phyloP scores from a whole-genome alignment of 2,113 vertebrate species.

The Mirounga angustirostris region DNA sequence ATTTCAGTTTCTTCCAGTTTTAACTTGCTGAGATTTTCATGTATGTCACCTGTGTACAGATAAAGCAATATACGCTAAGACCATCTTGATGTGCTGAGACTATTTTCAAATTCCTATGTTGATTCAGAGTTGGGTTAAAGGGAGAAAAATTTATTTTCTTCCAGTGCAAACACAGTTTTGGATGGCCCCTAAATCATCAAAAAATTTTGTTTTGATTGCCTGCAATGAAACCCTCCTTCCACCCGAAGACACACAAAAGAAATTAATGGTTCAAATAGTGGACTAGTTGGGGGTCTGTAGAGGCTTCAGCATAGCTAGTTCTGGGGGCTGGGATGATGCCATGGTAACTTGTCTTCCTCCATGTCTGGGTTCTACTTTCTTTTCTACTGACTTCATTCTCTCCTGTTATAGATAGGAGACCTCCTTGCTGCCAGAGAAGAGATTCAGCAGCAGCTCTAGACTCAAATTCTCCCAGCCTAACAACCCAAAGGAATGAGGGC shows the following conservation, averaged over 20 bases:
- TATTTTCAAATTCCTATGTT: background rate
- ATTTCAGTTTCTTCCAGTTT: constrained; percentile 8
- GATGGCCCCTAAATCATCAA: background rate
- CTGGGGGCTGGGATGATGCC: background rate
- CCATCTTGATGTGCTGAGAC: background rate
- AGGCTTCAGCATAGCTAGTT: background rate
- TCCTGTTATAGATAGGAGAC: background rate
- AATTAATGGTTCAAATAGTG: background rate
- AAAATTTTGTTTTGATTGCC: background rate
- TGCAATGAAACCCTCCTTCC: background rate
- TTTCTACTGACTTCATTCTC: background rate
- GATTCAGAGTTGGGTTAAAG: background rate
- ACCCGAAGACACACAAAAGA: background rate
- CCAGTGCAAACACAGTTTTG: background rate
- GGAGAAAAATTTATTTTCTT: background rate
- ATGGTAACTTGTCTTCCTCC: background rate
- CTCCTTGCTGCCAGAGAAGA: background rate
- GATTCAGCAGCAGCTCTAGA: background rate
- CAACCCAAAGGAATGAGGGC: background rate
- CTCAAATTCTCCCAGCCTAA: background rate
- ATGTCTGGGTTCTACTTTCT: background rate
- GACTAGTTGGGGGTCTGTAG: background rate
- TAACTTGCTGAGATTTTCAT: constrained; percentile 8
- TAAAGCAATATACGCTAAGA: background rate
- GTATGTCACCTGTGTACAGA: background rate